Percentiles rank a stretch among this genome's conserved stretches.
phyloP scores from a whole-genome alignment of 2,113 vertebrate genomes.

The Dromaius novaehollandiae region DNA sequence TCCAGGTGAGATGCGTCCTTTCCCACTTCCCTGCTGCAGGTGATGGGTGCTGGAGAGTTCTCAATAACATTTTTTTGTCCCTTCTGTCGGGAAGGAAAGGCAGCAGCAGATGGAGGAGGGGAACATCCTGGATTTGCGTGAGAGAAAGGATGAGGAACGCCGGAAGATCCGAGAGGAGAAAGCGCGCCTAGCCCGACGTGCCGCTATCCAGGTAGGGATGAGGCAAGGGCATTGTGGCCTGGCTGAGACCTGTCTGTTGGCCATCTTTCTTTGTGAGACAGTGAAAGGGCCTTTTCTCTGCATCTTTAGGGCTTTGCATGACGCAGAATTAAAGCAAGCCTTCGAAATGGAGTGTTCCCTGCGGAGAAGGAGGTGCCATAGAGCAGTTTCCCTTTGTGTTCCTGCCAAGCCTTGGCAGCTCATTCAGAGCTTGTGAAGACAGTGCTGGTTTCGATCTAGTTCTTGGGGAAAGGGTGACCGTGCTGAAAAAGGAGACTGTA shows the following conservation, averaged over 20 bases:
- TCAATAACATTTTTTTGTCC: background rate
- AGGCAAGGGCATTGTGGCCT: background rate
- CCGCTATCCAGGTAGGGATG: conserved; percentile 85
- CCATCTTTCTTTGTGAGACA: background rate
- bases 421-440: fast-evolving
- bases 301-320: background rate
- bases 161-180: conserved; percentile 89
- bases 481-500: fast-evolving
- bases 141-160: conserved; percentile 81
- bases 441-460: background rate
- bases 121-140: conserved; percentile 66
- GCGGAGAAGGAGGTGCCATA: background rate
- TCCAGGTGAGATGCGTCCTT: background rate
- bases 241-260: fast-evolving
- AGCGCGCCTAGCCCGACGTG: conserved; percentile 82
- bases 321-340: background rate
- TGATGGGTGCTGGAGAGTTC: background rate
- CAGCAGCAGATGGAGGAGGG: conserved; percentile 74
- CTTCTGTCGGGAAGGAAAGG: conserved; percentile 76
- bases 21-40: background rate
- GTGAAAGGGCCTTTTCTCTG: background rate
- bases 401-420: conserved; percentile 49
- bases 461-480: background rate
- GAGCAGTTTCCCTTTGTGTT: background rate
- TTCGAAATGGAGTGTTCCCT: background rate